A percentile compares a stretch with the other conserved stretches of the same genome.
Conservation (phyloP, 2,888 invertebrate genomes). For the Lochmaea capreae region DNA sequence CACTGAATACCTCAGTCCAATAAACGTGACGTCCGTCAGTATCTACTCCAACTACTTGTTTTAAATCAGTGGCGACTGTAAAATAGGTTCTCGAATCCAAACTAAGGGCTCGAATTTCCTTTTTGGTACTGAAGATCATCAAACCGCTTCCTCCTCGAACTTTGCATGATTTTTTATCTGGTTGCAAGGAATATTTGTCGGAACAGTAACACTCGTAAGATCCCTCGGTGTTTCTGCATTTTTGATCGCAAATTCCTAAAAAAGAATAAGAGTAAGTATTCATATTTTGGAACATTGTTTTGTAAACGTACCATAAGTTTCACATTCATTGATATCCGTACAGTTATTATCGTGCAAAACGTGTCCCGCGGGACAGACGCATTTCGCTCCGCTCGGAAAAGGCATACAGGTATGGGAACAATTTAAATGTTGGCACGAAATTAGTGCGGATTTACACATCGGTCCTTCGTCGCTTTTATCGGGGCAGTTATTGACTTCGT, state of each 20-base stretch:
- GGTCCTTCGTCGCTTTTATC: slow-evolving; percentile 74
- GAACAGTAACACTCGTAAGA: slow-evolving; percentile 75
- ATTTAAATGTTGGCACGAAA: slow-evolving; percentile 59
- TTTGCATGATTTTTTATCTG: slow-evolving; percentile 69
- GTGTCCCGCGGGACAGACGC: slow-evolving; percentile 69
- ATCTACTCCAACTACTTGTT: slow-evolving; percentile 75
- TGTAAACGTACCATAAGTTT: slow-evolving; percentile 66
- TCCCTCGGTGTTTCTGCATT: slow-evolving; percentile 72
- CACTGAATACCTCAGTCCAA: slow-evolving; percentile 81
- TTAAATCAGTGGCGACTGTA: slow-evolving; percentile 67
- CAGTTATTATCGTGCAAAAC: slow-evolving; percentile 65
- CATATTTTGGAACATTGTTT: too few relatives aligned
- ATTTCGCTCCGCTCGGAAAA: slow-evolving; percentile 69
- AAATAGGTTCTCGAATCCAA: slow-evolving; percentile 69
- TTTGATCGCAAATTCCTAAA: slow-evolving; percentile 74
- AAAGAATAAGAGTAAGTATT: slow-evolving; percentile 4
- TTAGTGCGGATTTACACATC: slow-evolving; percentile 55
- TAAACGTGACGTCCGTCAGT: slow-evolving; percentile 78
- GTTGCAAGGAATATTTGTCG: slow-evolving; percentile 67
- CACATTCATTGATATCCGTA: slow-evolving; percentile 75
- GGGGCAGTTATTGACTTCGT: slow-evolving; percentile 69
- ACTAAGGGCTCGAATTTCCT: slow-evolving; percentile 74
- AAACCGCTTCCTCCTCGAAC: slow-evolving; percentile 72
- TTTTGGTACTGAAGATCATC: slow-evolving; percentile 76
- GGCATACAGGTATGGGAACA: slow-evolving; percentile 65